Base-by-base conservation (phyloP, 2,797 vertebrate species). In the Tangara arthus region DNA sequence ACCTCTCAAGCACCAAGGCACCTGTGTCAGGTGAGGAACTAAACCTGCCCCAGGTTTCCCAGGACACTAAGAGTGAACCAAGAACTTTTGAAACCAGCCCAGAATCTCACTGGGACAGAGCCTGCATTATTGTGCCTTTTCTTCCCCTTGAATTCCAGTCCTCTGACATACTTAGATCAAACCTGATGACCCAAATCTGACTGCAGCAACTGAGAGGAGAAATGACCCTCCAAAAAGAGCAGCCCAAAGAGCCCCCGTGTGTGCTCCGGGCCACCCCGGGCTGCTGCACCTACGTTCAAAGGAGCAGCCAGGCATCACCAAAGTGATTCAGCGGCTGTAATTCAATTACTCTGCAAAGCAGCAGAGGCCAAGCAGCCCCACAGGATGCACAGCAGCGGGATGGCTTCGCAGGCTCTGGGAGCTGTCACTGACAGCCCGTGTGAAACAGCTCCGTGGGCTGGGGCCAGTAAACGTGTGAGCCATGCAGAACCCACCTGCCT, bases 141-240 rank as follows among this genome's bases (percentile, higher is more conserved):
- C 81, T 92, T 83, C 77, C 69, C 44, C 4, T 2, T 80, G 71
- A 89, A 85, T 90, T 92, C 86, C 90, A 87, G 60, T 70, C 81
- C 81, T 80, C 86, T 89, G 88, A 66, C 73, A 60, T 42, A 50
- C n/a, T 89, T 47, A 84, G 73, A 84, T 70, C 75, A 87, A 95
- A 94, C 68, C 71, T 77, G 60, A 42, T 92, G 90, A 94, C 86
- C 93, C 81, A 87, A 61, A 95, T 92, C 86, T 71, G 88, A 76
- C 90, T 81, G 59, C 28, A 55, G 93, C 57, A 87, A 46, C 41
- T 44, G 86, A 87, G 81, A 90, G 73, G 61, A 82, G 61, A 83
- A 92, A 53, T 55, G 49, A 89, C 52, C 41, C 76, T 77, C 82
- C 1, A 5, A 79, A 66, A 90, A 66, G 92, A 72, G 47, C 80